Conservation (phyloP, 2,888 invertebrate genomes). For the Caenorhabditis doughertyi region DNA sequence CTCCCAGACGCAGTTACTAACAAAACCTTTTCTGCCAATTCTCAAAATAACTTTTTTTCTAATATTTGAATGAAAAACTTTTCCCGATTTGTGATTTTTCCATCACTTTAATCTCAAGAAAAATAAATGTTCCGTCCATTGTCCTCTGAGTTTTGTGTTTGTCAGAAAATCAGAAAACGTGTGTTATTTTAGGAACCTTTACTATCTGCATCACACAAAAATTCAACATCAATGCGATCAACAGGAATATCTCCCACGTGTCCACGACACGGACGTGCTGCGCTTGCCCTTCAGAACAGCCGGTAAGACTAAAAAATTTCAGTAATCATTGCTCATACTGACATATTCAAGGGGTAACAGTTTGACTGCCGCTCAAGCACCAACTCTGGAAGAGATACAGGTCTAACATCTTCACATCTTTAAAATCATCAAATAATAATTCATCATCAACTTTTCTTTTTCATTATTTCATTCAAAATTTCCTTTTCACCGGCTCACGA, state of each 20-base stretch:
- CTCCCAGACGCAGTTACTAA: no score
- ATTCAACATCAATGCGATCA: constrained; percentile 70
- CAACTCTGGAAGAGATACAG: constrained; percentile 76
- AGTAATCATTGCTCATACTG: constrained; percentile 16
- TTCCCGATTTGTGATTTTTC: neutral
- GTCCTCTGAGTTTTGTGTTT: constrained; percentile 34
- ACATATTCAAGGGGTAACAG: constrained; percentile 67
- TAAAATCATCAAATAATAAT: constrained; percentile 21
- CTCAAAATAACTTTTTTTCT: neutral
- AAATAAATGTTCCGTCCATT: constrained; percentile 57
- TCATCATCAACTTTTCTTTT: constrained; percentile 28
- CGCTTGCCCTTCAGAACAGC: constrained; percentile 68
- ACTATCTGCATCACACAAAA: constrained; percentile 75
- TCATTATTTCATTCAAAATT: constrained; percentile 2
- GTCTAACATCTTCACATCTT: constrained; percentile 60
- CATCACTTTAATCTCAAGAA: neutral
- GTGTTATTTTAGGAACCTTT: constrained; percentile 80
- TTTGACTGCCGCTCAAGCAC: constrained; percentile 68
- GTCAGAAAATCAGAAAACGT: constrained; percentile 21
- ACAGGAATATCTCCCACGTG: constrained; percentile 82
- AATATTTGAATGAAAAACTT: constrained; percentile 7
- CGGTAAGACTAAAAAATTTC: constrained; percentile 41
- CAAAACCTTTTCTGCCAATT: no score
- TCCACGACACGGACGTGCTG: constrained; percentile 81
- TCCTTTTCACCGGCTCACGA: constrained; percentile 35